A percentile compares a stretch with the other conserved stretches of the same genome.
phyloP scores from a whole-genome alignment of 2,113 vertebrate genomes.

The Sisor rabdophorus region DNA sequence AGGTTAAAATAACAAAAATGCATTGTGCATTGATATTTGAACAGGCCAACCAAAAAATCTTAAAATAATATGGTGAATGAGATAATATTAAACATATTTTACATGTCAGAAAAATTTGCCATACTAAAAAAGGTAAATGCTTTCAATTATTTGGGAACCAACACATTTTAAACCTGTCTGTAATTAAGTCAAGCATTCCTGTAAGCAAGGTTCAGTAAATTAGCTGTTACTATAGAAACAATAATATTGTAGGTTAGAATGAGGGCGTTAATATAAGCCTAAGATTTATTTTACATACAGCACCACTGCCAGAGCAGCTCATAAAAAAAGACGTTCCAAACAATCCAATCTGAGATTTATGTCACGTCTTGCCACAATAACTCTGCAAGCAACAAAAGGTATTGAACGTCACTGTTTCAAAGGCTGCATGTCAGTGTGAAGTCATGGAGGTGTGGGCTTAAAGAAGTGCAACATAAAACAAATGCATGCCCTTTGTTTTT shows the following conservation, averaged over 20 bases:
- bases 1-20: too few relatives aligned
- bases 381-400: neutral
- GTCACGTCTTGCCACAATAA: neutral
- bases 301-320: neutral
- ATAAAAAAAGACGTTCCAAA: neutral
- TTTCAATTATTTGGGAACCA: neutral
- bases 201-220: neutral
- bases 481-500: neutral
- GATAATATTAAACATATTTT: neutral
- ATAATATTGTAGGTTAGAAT: neutral
- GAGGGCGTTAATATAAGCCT: neutral
- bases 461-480: constrained; percentile 6
- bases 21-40: too few relatives aligned
- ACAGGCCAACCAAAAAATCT: too few relatives aligned
- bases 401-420: constrained; percentile 7
- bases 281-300: neutral
- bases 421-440: neutral
- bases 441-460: neutral
- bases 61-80: neutral
- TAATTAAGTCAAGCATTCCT: neutral
- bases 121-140: neutral
- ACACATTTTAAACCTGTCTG: neutral
- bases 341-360: neutral
- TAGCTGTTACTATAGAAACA: neutral
- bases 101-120: neutral